Percentiles rank a stretch among this genome's conserved stretches.
Conservation (phyloP, 2,888 invertebrate species). For the Trachelus stipa region DNA sequence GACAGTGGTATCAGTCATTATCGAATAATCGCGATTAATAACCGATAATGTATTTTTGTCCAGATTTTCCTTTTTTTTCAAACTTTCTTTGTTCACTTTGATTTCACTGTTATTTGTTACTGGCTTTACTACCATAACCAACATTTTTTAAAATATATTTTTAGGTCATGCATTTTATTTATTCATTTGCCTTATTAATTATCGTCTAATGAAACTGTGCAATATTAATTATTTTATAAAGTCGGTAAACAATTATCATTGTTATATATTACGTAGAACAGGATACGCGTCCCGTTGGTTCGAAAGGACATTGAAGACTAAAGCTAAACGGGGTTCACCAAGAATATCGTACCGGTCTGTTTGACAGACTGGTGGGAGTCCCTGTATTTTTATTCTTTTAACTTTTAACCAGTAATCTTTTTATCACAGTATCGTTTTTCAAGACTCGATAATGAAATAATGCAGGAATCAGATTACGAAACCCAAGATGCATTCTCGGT, state of each 20-base stretch:
- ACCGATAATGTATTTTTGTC: not conserved
- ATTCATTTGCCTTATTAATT: not conserved
- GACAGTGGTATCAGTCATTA: slow-evolving; percentile 33
- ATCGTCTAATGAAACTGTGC: not conserved
- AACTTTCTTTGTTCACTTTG: not conserved
- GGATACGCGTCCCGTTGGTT: not conserved
- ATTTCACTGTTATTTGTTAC: not conserved
- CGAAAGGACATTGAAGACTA: not conserved
- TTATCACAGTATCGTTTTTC: not conserved
- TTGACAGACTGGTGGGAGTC: not conserved
- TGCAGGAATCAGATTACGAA: not conserved
- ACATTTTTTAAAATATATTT: slow-evolving; percentile 1
- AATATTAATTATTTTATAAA: not conserved
- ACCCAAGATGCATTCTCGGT: no score
- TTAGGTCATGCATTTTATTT: not conserved
- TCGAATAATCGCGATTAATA: slow-evolving; percentile 24
- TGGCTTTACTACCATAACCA: not conserved
- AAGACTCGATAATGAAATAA: not conserved
- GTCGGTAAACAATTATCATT: not conserved
- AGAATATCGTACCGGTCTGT: not conserved
- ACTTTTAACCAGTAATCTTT: not conserved
- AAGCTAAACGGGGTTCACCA: not conserved
- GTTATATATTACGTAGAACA: not conserved
- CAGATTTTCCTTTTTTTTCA: not conserved
- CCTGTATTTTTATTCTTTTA: not conserved